phyloP scores from a whole-genome alignment of 2,797 vertebrate species.

The Rhyacichthys aspro region DNA sequence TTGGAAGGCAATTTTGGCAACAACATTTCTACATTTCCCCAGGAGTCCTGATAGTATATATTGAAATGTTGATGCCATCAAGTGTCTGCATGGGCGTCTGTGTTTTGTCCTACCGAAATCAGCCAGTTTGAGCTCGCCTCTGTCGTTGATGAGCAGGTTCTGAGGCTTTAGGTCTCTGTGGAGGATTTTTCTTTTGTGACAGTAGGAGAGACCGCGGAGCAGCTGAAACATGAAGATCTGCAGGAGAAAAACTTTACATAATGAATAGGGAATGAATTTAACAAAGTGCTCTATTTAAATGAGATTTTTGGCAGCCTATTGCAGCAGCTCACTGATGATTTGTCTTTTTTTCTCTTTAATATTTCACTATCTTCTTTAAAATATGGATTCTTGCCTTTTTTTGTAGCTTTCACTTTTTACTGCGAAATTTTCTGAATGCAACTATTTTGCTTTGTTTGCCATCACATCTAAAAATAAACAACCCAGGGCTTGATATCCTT shows the following conservation, averaged over 20 bases:
- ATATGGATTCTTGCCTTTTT: too few relatives aligned
- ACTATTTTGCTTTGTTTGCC: too few relatives aligned
- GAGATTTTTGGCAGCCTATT: too few relatives aligned
- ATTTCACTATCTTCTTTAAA: too few relatives aligned
- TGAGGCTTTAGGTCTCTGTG: constrained; percentile 97
- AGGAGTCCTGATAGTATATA: neutral
- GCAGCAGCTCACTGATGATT: too few relatives aligned
- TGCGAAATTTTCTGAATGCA: too few relatives aligned
- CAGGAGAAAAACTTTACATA: neutral
- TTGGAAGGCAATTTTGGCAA: constrained; percentile 30
- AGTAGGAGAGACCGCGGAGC: constrained; percentile 92
- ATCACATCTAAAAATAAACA: too few relatives aligned
- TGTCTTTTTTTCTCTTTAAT: too few relatives aligned
- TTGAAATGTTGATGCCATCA: neutral
- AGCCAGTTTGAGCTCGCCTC: constrained; percentile 94
- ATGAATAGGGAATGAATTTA: neutral
- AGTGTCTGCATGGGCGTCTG: neutral
- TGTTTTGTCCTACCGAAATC: constrained; percentile 86
- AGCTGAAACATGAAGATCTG: constrained; percentile 99
- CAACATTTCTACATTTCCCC: constrained; percentile 5
- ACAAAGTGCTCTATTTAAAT: neutral
- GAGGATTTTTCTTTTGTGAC: constrained; percentile 93
- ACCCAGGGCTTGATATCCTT: too few relatives aligned
- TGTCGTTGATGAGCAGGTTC: constrained; percentile 96
- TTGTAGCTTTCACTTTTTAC: too few relatives aligned